These are phyloP conservation scores for Diaperis boleti DNA, from an alignment of 2,888 invertebrate species.

Conservation along the genomic window DNA sequence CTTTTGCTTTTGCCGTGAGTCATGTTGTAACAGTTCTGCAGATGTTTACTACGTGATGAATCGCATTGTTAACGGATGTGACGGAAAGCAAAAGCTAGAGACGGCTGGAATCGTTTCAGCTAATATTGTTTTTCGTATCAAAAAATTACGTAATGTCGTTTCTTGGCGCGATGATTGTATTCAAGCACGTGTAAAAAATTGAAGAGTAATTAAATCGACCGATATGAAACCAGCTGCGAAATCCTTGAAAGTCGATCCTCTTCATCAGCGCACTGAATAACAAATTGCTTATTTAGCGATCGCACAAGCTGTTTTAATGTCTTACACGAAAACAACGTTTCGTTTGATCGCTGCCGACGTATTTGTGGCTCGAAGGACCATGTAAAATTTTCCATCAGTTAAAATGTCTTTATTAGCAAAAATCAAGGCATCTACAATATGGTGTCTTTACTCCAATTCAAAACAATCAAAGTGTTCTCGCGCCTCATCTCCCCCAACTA, in stretches of 20 bases:
- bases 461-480: neutral
- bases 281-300: conserved; percentile 7
- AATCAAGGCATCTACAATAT: too few species aligned
- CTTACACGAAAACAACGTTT: conserved; percentile 1
- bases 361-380: conserved; percentile 14
- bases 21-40: conserved; percentile 29
- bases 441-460: conserved; percentile 4
- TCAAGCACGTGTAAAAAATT: neutral
- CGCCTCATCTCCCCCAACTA: neutral
- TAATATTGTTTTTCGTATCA: neutral
- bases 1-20: conserved; percentile 33
- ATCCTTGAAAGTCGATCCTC: conserved; percentile 1
- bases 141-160: neutral
- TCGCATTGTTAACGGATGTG: conserved; percentile 10
- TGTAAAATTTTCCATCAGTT: too few species aligned
- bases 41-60: conserved; percentile 8
- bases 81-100: conserved; percentile 12
- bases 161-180: neutral
- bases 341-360: conserved; percentile 7
- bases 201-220: neutral
- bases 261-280: conserved; percentile 4
- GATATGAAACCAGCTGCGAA: neutral
- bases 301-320: conserved; percentile 9
- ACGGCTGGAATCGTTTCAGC: neutral
- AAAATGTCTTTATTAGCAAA: too few species aligned